phyloP scores from a whole-genome alignment of 2,113 vertebrate genomes.

The Ellobius talpinus region DNA sequence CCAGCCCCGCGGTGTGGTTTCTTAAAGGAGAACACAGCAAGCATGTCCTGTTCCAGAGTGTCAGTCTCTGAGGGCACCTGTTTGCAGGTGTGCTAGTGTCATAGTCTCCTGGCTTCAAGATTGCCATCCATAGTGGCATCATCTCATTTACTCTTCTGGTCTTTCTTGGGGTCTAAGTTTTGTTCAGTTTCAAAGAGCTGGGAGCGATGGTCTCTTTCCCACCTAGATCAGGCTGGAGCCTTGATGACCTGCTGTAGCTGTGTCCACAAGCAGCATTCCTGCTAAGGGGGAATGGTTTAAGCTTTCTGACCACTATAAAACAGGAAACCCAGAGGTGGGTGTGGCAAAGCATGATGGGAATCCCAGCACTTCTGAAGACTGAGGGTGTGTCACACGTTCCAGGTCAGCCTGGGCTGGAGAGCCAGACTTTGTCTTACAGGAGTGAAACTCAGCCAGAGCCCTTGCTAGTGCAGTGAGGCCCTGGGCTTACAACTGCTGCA shows the following conservation, averaged over 20 bases:
- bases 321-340: neutral
- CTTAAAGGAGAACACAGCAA: neutral
- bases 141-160: neutral
- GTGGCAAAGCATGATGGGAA: neutral
- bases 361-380: neutral
- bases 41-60: accelerated
- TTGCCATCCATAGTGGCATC: accelerated
- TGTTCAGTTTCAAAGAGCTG: neutral
- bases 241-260: neutral
- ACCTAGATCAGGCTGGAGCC: neutral
- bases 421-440: neutral
- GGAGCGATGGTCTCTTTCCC: neutral
- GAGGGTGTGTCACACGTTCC: neutral
- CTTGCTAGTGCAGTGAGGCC: neutral
- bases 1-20: neutral
- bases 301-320: neutral
- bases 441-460: neutral
- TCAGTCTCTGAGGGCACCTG: neutral
- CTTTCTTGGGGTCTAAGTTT: neutral
- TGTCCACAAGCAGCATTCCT: neutral
- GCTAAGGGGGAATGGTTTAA: neutral
- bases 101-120: neutral
- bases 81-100: neutral
- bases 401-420: neutral
- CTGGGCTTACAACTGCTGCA: neutral